Evolutionary conservation across 2,797 vertebrate genomes (phyloP).

Genomic region (Hydrolagus colliei): DNA sequence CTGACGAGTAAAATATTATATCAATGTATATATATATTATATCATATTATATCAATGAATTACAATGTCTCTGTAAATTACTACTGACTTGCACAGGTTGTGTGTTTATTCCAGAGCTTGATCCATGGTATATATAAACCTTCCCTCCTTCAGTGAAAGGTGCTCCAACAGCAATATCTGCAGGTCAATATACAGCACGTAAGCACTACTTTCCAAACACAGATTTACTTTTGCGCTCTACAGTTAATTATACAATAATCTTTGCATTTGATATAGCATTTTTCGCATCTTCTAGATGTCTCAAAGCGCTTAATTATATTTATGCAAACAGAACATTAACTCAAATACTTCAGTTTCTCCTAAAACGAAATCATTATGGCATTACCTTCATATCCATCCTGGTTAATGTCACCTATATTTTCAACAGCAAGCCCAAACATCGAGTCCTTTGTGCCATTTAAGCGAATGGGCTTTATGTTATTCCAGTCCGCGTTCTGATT

Average conservation of each 20-base stretch:
- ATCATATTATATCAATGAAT: background rate
- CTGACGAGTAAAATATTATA: too few relatives aligned
- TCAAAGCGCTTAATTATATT: background rate
- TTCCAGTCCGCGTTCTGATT: conserved; percentile 77
- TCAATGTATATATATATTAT: too few relatives aligned
- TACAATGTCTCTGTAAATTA: background rate
- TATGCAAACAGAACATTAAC: background rate
- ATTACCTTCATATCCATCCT: conserved; percentile 80
- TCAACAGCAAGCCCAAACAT: conserved; percentile 95
- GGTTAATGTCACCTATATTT: conserved; percentile 84
- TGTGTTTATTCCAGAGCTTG: conserved; percentile 68
- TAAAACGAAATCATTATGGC: background rate
- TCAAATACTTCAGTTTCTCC: background rate
- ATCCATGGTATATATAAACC: conserved; percentile 89
- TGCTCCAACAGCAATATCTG: conserved; percentile 90
- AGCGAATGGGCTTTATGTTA: conserved; percentile 61
- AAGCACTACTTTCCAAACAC: background rate
- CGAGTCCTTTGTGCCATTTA: conserved; percentile 81
- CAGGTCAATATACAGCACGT: background rate
- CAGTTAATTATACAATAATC: background rate
- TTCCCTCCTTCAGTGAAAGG: conserved; percentile 78
- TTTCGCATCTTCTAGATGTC: too few relatives aligned
- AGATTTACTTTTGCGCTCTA: background rate
- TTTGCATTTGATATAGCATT: too few relatives aligned
- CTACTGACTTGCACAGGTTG: conserved; percentile 74